A percentile compares a stretch with the other conserved stretches of the same genome.
These are phyloP conservation scores for Desmophyllum pertusum DNA, from an alignment of 92 coral and sea anemone species.

Conservation along the genomic window DNA sequence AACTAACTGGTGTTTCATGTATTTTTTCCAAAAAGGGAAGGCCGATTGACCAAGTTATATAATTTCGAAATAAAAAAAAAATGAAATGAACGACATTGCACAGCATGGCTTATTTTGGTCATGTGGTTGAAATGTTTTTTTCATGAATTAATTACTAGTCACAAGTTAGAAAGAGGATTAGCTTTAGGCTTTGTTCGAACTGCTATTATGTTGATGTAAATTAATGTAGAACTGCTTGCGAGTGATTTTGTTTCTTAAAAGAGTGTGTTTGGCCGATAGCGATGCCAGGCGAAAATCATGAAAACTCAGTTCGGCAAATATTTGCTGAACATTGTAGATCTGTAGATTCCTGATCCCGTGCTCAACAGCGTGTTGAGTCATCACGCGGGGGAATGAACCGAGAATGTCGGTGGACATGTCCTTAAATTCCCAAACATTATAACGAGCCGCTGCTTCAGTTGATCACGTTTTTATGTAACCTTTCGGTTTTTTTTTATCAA, in stretches of 20 bases:
- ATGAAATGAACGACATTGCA: neutral
- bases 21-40: neutral
- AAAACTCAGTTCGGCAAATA: neutral
- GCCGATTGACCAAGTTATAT: neutral
- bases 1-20: neutral
- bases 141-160: conserved; percentile 5
- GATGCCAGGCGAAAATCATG: neutral
- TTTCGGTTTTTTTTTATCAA: neutral
- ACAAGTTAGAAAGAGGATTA: neutral
- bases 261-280: neutral
- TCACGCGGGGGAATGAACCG: neutral
- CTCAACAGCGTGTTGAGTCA: too few relatives aligned
- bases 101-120: conserved; percentile 20
- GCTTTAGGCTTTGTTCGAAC: neutral
- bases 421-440: neutral
- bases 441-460: neutral
- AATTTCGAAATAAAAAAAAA: neutral
- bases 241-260: neutral
- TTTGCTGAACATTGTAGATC: neutral
- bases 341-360: neutral
- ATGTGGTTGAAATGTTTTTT: conserved; percentile 26
- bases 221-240: neutral
- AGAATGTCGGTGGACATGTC: neutral
- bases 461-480: conserved; percentile 1
- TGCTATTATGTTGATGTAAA: neutral